phyloP scores from a whole-genome alignment of 2,888 invertebrate genomes.

The Eueremaeus valkanovi region DNA sequence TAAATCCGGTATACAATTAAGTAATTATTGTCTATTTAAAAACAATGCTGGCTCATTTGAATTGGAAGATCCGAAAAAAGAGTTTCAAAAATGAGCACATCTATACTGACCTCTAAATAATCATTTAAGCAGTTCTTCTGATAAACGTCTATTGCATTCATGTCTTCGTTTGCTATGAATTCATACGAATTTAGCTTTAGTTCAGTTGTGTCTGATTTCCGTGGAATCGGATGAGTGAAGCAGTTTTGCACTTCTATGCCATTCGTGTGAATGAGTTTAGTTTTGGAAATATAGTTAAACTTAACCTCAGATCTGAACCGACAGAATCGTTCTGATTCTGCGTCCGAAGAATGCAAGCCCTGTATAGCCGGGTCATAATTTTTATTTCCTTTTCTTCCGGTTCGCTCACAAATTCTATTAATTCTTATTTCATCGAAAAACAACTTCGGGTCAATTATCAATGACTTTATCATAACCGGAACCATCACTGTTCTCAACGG shows the following conservation, averaged over 20 bases:
- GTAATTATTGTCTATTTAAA: too few species aligned
- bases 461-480: conserved; percentile 24
- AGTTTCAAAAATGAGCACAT: too few species aligned
- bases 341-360: not conserved
- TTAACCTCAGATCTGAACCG: not conserved
- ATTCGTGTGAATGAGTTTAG: not conserved
- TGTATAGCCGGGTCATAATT: too few species aligned
- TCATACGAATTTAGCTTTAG: conserved; percentile 8
- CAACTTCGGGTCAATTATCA: conserved; percentile 17
- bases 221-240: not conserved
- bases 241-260: conserved; percentile 28
- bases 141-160: not conserved
- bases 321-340: not conserved
- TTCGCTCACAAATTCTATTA: not conserved
- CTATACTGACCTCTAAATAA: conserved; percentile 42
- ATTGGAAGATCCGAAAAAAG: too few species aligned
- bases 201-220: not conserved
- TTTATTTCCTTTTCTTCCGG: too few species aligned
- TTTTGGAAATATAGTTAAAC: not conserved
- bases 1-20: too few species aligned
- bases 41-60: too few species aligned
- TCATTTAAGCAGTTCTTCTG: conserved; percentile 27
- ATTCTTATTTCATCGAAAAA: not conserved
- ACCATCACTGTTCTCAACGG: conserved; percentile 21
- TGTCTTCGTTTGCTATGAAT: conserved; percentile 7